phyloP scores from a whole-genome alignment of 2,888 invertebrate genomes.

The Apodemia mormo region DNA sequence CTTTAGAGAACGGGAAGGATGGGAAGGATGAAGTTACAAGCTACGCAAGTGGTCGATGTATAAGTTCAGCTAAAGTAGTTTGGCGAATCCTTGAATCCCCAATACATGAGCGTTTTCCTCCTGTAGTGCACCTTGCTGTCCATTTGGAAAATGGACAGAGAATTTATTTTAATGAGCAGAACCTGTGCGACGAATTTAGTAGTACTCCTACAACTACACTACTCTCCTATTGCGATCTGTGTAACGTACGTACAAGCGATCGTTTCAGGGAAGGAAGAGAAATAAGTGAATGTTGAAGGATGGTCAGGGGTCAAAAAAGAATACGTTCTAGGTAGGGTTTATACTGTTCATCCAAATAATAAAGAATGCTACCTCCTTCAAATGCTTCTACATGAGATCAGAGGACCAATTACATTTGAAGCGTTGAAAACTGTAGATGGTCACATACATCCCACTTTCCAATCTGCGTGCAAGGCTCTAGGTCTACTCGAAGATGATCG shows the following conservation, averaged over 20 bases:
- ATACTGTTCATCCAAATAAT: slow-evolving; percentile 32
- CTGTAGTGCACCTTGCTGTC: slow-evolving; percentile 1
- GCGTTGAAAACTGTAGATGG: slow-evolving; percentile 33
- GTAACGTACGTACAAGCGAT: background rate
- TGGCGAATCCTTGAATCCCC: background rate
- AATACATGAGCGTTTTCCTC: slow-evolving; percentile 3
- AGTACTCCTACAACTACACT: slow-evolving; percentile 1
- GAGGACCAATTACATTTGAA: slow-evolving; percentile 33
- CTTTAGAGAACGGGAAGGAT: slow-evolving; percentile 28
- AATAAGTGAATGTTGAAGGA: slow-evolving; percentile 24
- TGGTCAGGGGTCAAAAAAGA: slow-evolving; percentile 28
- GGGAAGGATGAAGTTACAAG: slow-evolving; percentile 34
- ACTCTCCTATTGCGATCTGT: slow-evolving; percentile 11
- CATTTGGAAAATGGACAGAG: slow-evolving; percentile 16
- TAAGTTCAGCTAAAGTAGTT: slow-evolving; percentile 26
- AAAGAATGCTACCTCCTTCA: slow-evolving; percentile 32
- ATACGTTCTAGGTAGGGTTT: slow-evolving; percentile 27
- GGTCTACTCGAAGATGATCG: slow-evolving; percentile 49
- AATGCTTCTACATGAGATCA: slow-evolving; percentile 30
- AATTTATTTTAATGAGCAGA: slow-evolving; percentile 17
- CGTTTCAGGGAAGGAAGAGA: slow-evolving; percentile 16
- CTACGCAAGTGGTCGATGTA: slow-evolving; percentile 34
- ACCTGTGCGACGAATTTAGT: slow-evolving; percentile 2
- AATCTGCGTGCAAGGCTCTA: slow-evolving; percentile 39
- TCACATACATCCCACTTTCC: slow-evolving; percentile 32